Evolutionary conservation across 2,113 vertebrate genomes (phyloP).

Genomic region (Trogon surrucura): DNA sequence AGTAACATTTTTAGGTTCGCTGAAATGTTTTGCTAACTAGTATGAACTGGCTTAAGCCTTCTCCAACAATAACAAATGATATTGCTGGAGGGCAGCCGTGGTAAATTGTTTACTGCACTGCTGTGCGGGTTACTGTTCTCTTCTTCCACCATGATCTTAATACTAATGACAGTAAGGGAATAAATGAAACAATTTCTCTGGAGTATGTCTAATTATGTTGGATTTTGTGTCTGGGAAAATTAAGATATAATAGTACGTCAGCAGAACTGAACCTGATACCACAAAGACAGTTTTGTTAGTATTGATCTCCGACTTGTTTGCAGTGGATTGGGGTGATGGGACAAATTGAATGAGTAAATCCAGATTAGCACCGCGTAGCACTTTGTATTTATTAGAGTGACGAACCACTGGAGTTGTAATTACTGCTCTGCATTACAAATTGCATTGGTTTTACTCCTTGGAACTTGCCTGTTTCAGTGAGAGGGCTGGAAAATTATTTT

Average conservation of each 20-base stretch:
- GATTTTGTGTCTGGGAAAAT: conserved; percentile 64
- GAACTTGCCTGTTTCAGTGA: neutral
- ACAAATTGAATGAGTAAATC: conserved; percentile 36
- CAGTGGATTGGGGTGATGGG: neutral
- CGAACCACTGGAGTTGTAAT: conserved; percentile 44
- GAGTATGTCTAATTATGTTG: conserved; percentile 55
- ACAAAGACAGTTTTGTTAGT: conserved; percentile 46
- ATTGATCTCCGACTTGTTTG: conserved; percentile 51
- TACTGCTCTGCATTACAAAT: conserved; percentile 33
- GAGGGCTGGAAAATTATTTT: neutral
- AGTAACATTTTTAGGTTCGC: conserved; percentile 1
- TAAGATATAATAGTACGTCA: conserved; percentile 14
- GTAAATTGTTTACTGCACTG: conserved; percentile 13
- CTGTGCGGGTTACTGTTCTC: neutral
- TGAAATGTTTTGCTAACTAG: conserved; percentile 7
- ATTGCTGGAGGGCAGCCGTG: neutral
- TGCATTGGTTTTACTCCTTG: neutral
- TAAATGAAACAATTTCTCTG: conserved; percentile 43
- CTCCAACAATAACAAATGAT: conserved; percentile 34
- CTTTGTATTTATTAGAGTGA: conserved; percentile 44
- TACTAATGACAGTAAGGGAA: conserved; percentile 36
- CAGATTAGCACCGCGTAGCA: neutral
- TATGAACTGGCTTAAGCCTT: neutral
- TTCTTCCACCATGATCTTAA: neutral
- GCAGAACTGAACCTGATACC: conserved; percentile 21